Base-by-base conservation (phyloP, 2,113 vertebrate species). In the Serilophus lunatus region DNA sequence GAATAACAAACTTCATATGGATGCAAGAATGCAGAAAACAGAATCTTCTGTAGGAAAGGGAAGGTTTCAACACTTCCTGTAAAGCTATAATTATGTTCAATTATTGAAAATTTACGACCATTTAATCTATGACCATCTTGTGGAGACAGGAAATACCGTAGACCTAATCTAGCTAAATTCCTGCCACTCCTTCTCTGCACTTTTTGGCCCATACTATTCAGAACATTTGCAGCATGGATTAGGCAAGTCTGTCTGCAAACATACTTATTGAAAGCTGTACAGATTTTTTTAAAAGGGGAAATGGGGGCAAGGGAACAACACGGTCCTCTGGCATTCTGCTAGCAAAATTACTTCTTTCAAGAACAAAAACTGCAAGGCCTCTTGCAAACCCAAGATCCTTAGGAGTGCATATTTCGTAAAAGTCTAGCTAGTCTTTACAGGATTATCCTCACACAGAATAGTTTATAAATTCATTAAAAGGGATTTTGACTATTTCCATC, bases 121-220 rank as follows among this genome's bases (percentile, higher is more conserved):
- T 63, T 93, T 92, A 82, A 94, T 83, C 87, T 80, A 53, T 45
- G 87, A 69, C 59, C 84, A 87, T 87, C 78, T 91, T 82, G 81
- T 66, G 25, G 63, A 35, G 74, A 87, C 35, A 95, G 94, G 93
- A 97, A 97, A 96, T 96, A 79, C 93, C 59, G 0, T 7, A 44
- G 59, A 59, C n/a, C 57, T 95, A 89, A 92, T 76, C 88, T 90
- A 82, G 93, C 90, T 66, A 92, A 92, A 97, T 95, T 88, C 85
- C 94, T 95, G 94, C 85, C 90, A 72, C 89, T 94, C 95, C 94
- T 95, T 31, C 70, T 51, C 40, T 16, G 45, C 33, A 9, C 70
- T 42, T 91, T 80, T 80, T 88, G 76, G 82, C 70, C 70, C 2
- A 6, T 47, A 51, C 75, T 78, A 70, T 82, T 50, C 47, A 40